Percentiles rank a stretch among this genome's conserved stretches.
Evolutionary conservation across 64 coral and sea anemone species (phyloP).

Genomic region (Porites lutea): DNA sequence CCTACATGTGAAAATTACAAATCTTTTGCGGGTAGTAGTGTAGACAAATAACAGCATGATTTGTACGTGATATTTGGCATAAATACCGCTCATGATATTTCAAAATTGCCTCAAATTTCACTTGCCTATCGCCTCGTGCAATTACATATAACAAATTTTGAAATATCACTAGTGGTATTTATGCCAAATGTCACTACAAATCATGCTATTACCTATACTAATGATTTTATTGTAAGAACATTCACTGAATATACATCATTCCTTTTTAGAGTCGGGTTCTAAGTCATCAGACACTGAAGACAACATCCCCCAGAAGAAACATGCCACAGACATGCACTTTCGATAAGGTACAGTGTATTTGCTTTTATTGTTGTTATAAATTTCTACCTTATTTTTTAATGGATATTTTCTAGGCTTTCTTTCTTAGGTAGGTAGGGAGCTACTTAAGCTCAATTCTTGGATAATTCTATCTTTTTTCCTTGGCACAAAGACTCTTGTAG

Average conservation of each 20-base stretch:
- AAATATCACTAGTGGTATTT: too few relatives aligned
- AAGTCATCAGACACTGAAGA: constrained; percentile 1
- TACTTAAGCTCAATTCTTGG: neutral
- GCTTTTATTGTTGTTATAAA: too few relatives aligned
- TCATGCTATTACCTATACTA: neutral
- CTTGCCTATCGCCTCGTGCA: too few relatives aligned
- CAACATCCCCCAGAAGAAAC: neutral
- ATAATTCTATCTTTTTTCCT: neutral
- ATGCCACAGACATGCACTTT: neutral
- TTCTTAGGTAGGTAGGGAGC: neutral
- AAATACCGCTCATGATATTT: too few relatives aligned
- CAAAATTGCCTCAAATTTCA: too few relatives aligned
- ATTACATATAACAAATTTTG: neutral
- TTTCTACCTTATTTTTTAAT: neutral
- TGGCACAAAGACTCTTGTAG: neutral
- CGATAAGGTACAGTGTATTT: neutral
- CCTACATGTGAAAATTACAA: too few relatives aligned
- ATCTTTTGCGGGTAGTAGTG: too few relatives aligned
- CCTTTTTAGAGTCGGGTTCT: neutral
- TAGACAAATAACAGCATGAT: too few relatives aligned
- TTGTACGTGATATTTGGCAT: too few relatives aligned
- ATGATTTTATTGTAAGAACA: neutral
- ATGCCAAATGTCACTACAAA: too few relatives aligned
- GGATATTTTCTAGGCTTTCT: neutral
- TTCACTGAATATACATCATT: neutral